Percentiles rank a stretch among this genome's conserved stretches.
Evolutionary conservation across 2,113 vertebrate genomes (phyloP).

Genomic region (Nesogale talazaci): DNA sequence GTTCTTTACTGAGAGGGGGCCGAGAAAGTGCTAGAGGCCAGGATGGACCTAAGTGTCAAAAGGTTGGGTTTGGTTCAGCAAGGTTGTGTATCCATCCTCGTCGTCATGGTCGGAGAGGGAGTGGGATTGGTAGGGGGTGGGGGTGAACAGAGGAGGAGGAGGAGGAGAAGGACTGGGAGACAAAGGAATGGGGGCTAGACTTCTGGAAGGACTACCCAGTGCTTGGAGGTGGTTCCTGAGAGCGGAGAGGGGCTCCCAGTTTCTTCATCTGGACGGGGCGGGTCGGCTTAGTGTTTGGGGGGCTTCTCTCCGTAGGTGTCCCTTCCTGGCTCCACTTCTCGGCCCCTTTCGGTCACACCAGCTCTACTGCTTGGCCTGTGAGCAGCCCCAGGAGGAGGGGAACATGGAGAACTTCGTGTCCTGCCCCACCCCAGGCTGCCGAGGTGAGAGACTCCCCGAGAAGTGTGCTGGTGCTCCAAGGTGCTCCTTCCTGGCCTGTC

Average conservation of each 20-base stretch:
- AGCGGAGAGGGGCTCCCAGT: background rate
- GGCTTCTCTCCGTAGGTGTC: constrained; percentile 61
- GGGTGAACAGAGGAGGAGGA: background rate
- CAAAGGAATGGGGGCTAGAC: background rate
- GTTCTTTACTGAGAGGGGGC: background rate
- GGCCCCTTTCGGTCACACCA: constrained; percentile 62
- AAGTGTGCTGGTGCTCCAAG: background rate
- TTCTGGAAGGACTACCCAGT: background rate
- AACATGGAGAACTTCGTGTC: constrained; percentile 20
- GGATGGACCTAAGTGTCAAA: background rate
- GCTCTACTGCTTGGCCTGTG: constrained; percentile 88
- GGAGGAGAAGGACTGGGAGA: background rate
- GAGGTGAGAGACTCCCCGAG: constrained; percentile 80
- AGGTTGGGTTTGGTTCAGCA: background rate
- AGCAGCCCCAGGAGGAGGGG: constrained; percentile 27
- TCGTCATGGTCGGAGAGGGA: background rate
- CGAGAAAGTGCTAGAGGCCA: background rate
- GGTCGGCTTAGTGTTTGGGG: background rate
- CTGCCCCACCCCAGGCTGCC: constrained; percentile 87
- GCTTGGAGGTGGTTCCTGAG: too few species aligned
- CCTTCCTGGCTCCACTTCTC: constrained; percentile 68
- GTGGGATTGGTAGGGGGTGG: background rate
- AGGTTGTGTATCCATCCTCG: background rate
- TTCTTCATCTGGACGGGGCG: too few species aligned
- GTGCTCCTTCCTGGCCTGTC: background rate